Conservation (phyloP, 2,113 vertebrate genomes). For the Corythornis madagascariensis region DNA sequence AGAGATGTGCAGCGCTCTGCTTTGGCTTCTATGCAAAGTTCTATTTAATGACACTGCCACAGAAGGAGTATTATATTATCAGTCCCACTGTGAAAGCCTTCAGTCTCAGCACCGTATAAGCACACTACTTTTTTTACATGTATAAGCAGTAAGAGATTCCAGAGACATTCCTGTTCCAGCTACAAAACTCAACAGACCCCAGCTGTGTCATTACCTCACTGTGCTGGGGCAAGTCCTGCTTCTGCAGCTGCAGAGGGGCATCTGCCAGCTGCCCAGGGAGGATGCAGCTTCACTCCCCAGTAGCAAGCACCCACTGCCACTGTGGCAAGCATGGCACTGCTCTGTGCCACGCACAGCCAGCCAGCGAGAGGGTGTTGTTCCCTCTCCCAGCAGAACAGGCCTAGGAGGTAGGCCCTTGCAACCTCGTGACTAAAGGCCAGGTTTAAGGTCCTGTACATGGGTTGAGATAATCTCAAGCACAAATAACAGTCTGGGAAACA, state of each 20-base stretch:
- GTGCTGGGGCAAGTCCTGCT: conserved; percentile 9
- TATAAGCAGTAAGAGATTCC: conserved; percentile 21
- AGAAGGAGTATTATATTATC: conserved; percentile 70
- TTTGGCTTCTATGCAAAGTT: conserved; percentile 67
- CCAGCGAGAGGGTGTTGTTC: rapidly evolving
- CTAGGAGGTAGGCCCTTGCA: neutral
- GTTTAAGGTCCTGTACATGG: neutral
- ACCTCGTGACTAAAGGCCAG: neutral
- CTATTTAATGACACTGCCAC: conserved; percentile 67
- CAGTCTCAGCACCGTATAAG: conserved; percentile 36
- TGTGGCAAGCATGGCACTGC: neutral
- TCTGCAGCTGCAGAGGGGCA: conserved; percentile 33
- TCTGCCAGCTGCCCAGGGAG: conserved; percentile 6
- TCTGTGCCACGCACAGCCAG: rapidly evolving
- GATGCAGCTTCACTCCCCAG: neutral
- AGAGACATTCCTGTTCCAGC: conserved; percentile 57
- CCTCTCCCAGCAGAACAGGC: neutral
- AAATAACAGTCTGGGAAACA: neutral
- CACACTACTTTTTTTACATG: conserved; percentile 50
- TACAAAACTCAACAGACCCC: conserved; percentile 40
- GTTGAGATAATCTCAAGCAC: neutral
- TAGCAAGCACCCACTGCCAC: neutral
- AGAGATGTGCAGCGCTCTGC: conserved; percentile 37
- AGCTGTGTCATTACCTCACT: conserved; percentile 57
- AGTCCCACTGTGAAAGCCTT: conserved; percentile 50